Base-by-base conservation (phyloP, 2,797 vertebrate species). In the Steatocranus sp. region DNA sequence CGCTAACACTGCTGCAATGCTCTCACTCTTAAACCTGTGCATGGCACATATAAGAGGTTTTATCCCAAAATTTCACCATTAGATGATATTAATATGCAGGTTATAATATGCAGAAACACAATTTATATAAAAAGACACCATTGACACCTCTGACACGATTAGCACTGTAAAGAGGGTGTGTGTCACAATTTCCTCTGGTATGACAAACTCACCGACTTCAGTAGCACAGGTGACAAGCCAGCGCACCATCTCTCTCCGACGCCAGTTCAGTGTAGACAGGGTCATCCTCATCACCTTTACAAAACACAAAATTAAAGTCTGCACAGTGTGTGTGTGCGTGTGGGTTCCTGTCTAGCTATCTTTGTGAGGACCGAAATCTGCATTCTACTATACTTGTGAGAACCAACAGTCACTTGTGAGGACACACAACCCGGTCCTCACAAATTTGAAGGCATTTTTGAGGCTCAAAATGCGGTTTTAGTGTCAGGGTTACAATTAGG, bases 151-250 rank as follows among this genome's bases (percentile, higher is more conserved):
- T 36, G 32, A n/a, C 11, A 36, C 4, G 1, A 20, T 61, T 36
- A 61, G 18, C 32, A 36, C 11, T 36, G 56, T 61, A 61, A 61
- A 61, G 17, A n/a, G 56, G 30, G 18, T 3, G 56, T 61, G 11
- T 61, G 56, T 32, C 18, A n/a, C 9, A 4, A 61, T 61, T 61
- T 36, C 56, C 56, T 61, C 32, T 58, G 30, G 18, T 61, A 15
- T 41, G 63, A 41, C 17, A 68, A 68, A 68, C 98, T 89, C 94
- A 99, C 98, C 98, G 78, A 99, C 97, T 99, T 99, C 98, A 87
- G 98, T 99, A 94, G 98, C 98, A 95, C 98, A 99, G 2, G 98
- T 99, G 92, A 99, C 98, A 93, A 99, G 95, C 98, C 98, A 99
- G 90, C 98, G 97, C 90, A 99, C 98, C 98, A 99, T 99, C 95